Conservation (phyloP, 2,113 vertebrate species). For the Cyrtonyx montezumae region DNA sequence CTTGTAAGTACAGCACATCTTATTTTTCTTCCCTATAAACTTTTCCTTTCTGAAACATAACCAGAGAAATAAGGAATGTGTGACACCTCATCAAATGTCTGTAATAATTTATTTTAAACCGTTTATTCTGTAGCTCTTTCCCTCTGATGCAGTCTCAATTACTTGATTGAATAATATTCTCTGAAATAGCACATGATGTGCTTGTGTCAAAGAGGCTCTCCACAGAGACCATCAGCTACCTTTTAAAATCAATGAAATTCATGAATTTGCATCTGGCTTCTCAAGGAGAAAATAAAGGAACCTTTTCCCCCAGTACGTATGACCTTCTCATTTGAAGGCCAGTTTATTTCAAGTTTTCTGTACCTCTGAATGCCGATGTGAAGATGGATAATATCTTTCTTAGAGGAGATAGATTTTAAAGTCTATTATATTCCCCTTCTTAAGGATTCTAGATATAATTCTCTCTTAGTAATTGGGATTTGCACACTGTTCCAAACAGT, state of each 20-base stretch:
- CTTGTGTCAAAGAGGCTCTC: slow-evolving; percentile 68
- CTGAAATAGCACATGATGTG: slow-evolving; percentile 64
- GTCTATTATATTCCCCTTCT: slow-evolving; percentile 23
- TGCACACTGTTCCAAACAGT: slow-evolving; percentile 21
- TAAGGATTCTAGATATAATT: slow-evolving; percentile 26
- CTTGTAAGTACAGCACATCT: background rate
- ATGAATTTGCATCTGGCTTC: slow-evolving; percentile 59
- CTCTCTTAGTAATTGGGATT: slow-evolving; percentile 30
- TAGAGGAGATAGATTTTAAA: slow-evolving; percentile 39
- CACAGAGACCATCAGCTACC: slow-evolving; percentile 55
- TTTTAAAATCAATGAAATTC: slow-evolving; percentile 71
- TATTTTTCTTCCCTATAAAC: background rate
- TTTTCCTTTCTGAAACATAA: slow-evolving; percentile 13
- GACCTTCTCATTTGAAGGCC: slow-evolving; percentile 42
- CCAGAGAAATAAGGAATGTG: slow-evolving; percentile 19
- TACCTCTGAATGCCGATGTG: slow-evolving; percentile 23
- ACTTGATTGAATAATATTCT: slow-evolving; percentile 67
- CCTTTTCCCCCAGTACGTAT: background rate
- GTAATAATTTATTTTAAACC: slow-evolving; percentile 55
- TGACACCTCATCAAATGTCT: slow-evolving; percentile 47
- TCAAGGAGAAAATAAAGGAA: slow-evolving; percentile 64
- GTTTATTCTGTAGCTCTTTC: slow-evolving; percentile 10
- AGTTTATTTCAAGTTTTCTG: slow-evolving; percentile 49
- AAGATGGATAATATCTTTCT: slow-evolving; percentile 32
- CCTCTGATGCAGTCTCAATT: slow-evolving; percentile 62